Evolutionary conservation across 2,888 invertebrate species (phyloP), one percentile per base, ranked within the genome.

Genomic region (Metallyticus violacea): DNA sequence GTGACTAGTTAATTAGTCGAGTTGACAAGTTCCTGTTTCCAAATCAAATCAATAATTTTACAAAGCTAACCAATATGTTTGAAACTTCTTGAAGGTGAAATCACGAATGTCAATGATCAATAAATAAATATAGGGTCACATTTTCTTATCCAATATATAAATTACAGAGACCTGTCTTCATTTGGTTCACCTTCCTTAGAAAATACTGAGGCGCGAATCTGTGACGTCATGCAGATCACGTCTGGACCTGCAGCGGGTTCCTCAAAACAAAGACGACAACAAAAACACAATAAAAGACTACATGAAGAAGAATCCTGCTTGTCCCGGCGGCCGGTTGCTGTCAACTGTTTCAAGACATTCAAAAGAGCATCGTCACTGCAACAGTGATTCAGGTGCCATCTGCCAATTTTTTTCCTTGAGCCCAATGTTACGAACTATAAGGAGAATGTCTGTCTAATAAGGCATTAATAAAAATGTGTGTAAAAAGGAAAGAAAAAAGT

Each of bases 291-390:
- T 62, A 62, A 62, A 62, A 62, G 22, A 22, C 40, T 62, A 62
- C 9, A 62, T 22, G 40, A 62, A 62, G 81, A 81, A 81, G 81
- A 81, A 81, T 81, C 81, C 40, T 62, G 15, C 40, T 81, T 80
- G 80, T 80, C 80, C 28, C 29, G 28, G 40, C 40, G 22, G 40
- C 28, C 80, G 80, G 81, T 40, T 81, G 26, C 62, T 81, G 25
- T 81, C 81, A 81, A 81, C 81, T 40, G 81, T 40, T 81, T 81
- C 40, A 25, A 81, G 81, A 81, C 81, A 81, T 25, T 9, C 25
- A 81, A 27, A 15, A 22, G 40, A 62, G 40, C 22, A 4, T 9
- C 4, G 15, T 62, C 0, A 62, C 9, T 62, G 40, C 40, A 62
- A 62, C 40, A 62, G 40, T 62, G 22, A 62, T 22, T 62, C 22